Evolutionary conservation across 2,113 vertebrate genomes (phyloP), one percentile per base, ranked within the genome.

Genomic region (Laterallus jamaicensis): DNA sequence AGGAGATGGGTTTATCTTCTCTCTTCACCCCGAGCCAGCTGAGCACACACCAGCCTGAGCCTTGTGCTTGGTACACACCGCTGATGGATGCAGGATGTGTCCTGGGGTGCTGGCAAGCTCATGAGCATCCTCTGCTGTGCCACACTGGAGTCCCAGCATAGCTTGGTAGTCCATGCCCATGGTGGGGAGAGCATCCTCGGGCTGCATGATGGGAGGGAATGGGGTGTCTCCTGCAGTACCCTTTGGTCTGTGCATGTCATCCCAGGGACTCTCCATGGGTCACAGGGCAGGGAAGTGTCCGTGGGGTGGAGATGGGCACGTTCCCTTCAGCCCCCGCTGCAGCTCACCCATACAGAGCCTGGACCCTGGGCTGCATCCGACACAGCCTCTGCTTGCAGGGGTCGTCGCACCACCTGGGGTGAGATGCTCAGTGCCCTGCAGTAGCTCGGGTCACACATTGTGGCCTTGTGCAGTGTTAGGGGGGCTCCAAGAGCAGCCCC

Each of bases 231-330:
- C 71, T 31, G 26, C 2, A 15, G 7, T 26, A 56, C 55, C 12
- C 0, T 35, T 83, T 15, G 4, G 47, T n/a, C 71, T 1, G 0
- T 12, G 10, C 2, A 0, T 35, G 74, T 78, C 28, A 29, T 39
- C 40, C 28, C 3, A 0, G 55, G 26, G 9, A 19, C 26, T 35
- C 66, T 7, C 22, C 11, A 1, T 15, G 37, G 28, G 4, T 54
- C 26, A 25, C 11, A 5, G 54, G 21, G 42, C 54, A 50, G 58
- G 83, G 47, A 50, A 8, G 20, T 42, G 26, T 50, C 59, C 0
- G 2, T 39, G 69, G n/a, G 16, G 20, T 44, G 32, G 75, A 28
- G 68, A 10, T 1, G 10, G 39, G 47, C n/a, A 20, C n/a, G 29
- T 82, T 79, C 69, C 78, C 69, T 31, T 32, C 59, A 39, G 60